Evolutionary conservation across 1,140 invertebrate species (phyloP).

Genomic region (Choristoneura fumiferana): DNA sequence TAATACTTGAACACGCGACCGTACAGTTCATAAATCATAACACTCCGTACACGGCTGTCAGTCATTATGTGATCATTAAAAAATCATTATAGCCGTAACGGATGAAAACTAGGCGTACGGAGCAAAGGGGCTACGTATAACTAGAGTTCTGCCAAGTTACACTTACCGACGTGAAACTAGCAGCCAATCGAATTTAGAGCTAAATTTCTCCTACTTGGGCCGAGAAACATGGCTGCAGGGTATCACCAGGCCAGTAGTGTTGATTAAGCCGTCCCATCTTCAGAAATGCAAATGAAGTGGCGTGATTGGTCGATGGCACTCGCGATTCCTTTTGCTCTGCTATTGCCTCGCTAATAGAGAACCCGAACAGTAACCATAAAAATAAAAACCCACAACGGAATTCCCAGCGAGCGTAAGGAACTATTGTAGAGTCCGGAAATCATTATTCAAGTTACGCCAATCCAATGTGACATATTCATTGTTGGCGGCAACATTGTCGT

Average conservation of each 20-base stretch:
- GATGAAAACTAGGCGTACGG: conserved; percentile 21
- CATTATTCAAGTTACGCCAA: conserved; percentile 63
- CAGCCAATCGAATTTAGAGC: conserved; percentile 11
- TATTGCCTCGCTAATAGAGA: conserved; percentile 1
- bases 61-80: conserved; percentile 69
- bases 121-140: background rate
- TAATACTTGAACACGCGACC: conserved; percentile 49
- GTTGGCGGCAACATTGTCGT: conserved; percentile 41
- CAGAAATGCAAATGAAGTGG: conserved; percentile 14
- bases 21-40: conserved; percentile 57
- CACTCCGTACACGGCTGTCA: conserved; percentile 44
- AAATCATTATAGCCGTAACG: conserved; percentile 56
- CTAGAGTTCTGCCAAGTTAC: background rate
- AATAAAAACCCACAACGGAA: conserved; percentile 16
- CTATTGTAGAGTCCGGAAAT: conserved; percentile 36
- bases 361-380: conserved; percentile 12
- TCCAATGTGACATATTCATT: conserved; percentile 54
- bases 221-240: background rate
- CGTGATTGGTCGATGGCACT: conserved; percentile 11
- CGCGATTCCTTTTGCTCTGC: background rate
- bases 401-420: background rate
- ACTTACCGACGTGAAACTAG: background rate
- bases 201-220: background rate
- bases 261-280: conserved; percentile 6
- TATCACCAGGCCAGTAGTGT: background rate